Evolutionary conservation across 2,888 invertebrate species (phyloP).

Genomic region (Caenorhabditis imperialis): DNA sequence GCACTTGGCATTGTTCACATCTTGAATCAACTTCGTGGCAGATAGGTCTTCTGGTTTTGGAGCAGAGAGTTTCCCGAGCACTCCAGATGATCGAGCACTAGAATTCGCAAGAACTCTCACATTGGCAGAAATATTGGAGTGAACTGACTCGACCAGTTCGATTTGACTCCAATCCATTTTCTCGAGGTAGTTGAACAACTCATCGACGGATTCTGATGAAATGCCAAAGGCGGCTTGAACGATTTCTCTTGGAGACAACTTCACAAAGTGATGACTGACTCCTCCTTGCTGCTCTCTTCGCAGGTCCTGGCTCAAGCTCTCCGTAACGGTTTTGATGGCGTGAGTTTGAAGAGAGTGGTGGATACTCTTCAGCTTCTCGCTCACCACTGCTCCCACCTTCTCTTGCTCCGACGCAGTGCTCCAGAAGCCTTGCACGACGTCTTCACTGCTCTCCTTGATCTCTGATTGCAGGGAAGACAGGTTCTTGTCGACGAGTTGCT

Average conservation of each 20-base stretch:
- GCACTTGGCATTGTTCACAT: constrained; percentile 24
- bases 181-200: constrained; percentile 21
- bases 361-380: constrained; percentile 38
- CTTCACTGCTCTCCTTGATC: constrained; percentile 44
- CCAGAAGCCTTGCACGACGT: constrained; percentile 59
- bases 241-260: constrained; percentile 35
- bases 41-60: constrained; percentile 24
- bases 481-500: constrained; percentile 18
- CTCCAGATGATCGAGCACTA: constrained; percentile 19
- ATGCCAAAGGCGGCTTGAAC: constrained; percentile 36
- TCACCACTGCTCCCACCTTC: constrained; percentile 23
- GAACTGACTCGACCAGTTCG: constrained; percentile 2
- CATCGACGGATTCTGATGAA: constrained; percentile 22
- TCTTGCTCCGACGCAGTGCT: constrained; percentile 41
- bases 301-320: constrained; percentile 15
- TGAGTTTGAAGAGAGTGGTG: constrained; percentile 36
- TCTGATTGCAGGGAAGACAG: constrained; percentile 14
- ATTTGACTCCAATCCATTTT: constrained; percentile 38
- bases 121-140: constrained; percentile 31
- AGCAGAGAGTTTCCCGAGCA: constrained; percentile 39
- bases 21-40: constrained; percentile 1
- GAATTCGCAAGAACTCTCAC: constrained; percentile 18
- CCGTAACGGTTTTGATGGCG: constrained; percentile 30
- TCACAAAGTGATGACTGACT: constrained; percentile 18
- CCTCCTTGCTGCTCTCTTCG: constrained; percentile 6